Evolutionary conservation across 2,888 invertebrate genomes (phyloP).

Genomic region (Lepidocyrtoides sp.): DNA sequence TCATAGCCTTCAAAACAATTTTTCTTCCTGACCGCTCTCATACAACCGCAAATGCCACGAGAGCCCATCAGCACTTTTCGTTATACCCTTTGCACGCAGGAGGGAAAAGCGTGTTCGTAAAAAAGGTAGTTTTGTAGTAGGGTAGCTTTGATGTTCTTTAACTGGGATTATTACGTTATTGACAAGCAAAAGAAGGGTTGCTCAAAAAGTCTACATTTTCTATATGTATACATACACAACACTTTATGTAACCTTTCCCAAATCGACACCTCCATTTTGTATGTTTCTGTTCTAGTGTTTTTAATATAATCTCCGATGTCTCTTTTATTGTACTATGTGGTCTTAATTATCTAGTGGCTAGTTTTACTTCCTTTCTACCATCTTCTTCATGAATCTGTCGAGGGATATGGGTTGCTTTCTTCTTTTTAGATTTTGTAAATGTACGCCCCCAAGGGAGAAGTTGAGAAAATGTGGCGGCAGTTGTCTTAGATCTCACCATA

Average conservation of each 20-base stretch:
- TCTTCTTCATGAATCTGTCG: not conserved
- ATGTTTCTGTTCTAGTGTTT: not conserved
- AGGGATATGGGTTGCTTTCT: conserved; percentile 10
- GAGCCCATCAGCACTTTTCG: conserved; percentile 64
- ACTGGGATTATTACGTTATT: conserved; percentile 61
- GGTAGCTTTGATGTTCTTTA: conserved; percentile 34
- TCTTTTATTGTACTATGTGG: conserved; percentile 24
- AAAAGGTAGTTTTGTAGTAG: not conserved
- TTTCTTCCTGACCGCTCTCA: conserved; percentile 74
- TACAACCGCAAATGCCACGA: conserved; percentile 75
- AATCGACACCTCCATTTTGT: too few relatives aligned
- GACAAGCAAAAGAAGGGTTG: conserved; percentile 45
- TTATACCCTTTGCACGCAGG: not conserved
- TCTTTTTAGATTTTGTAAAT: conserved; percentile 17
- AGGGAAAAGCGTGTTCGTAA: conserved; percentile 15
- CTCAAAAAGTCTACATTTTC: conserved; percentile 1
- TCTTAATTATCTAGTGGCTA: conserved; percentile 30
- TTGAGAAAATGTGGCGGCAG: conserved; percentile 68
- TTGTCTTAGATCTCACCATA: conserved; percentile 77
- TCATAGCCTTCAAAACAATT: conserved; percentile 73
- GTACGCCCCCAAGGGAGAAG: conserved; percentile 63
- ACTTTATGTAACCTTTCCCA: too few relatives aligned
- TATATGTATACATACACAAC: too few relatives aligned
- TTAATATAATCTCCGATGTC: not conserved
- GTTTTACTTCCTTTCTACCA: not conserved